Conservation (phyloP, 2,888 invertebrate species). For the Cryptophagus acutangulus region DNA sequence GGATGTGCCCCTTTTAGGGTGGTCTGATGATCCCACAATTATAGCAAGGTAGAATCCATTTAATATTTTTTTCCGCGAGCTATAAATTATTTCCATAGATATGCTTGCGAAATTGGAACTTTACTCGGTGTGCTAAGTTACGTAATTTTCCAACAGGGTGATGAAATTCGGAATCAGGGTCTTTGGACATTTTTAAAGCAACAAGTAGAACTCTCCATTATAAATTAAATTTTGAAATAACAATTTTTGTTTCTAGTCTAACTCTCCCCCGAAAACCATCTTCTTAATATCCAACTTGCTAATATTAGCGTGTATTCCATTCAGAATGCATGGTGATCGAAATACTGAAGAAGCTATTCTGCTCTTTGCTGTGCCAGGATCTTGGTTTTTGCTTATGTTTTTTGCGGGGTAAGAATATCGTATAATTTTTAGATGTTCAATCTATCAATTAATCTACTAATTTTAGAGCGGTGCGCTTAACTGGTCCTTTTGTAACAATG, state of each 20-base stretch:
- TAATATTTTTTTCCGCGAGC: neutral
- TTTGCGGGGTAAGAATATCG: conserved; percentile 82
- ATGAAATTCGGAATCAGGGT: conserved; percentile 93
- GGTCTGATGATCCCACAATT: conserved; percentile 52
- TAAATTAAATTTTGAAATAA: conserved; percentile 2
- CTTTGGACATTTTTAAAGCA: conserved; percentile 84
- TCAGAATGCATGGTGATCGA: conserved; percentile 67
- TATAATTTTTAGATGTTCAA: conserved; percentile 6
- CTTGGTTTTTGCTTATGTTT: conserved; percentile 97
- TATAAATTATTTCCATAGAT: conserved; percentile 45
- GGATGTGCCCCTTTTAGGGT: conserved; percentile 52
- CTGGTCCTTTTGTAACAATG: conserved; percentile 99
- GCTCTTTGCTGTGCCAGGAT: conserved; percentile 88
- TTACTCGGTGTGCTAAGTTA: conserved; percentile 82
- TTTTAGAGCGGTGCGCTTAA: conserved; percentile 81
- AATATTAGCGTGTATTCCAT: conserved; percentile 85
- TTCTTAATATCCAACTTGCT: conserved; percentile 88
- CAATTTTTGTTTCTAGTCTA: conserved; percentile 58
- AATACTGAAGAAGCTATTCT: conserved; percentile 87
- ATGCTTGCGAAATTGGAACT: conserved; percentile 80
- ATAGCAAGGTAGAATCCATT: conserved; percentile 40
- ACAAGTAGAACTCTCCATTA: conserved; percentile 75
- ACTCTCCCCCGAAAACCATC: conserved; percentile 91
- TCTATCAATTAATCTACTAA: conserved; percentile 11
- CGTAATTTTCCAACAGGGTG: conserved; percentile 86